These are phyloP conservation scores for Abramis brama DNA, from an alignment of 2,113 vertebrate species.

Conservation along the genomic window DNA sequence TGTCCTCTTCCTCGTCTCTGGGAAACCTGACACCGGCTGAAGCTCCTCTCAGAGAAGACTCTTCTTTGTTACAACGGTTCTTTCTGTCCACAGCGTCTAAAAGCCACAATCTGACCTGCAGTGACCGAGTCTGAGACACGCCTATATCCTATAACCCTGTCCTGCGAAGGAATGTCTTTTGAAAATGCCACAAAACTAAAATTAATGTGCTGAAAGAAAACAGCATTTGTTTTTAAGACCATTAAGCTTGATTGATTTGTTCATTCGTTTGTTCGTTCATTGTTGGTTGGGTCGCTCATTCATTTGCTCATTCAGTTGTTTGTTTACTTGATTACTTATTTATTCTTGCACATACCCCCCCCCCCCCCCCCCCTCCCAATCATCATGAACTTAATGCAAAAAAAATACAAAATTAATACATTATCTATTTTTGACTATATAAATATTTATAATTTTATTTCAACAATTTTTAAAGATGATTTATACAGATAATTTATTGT, in stretches of 20 bases:
- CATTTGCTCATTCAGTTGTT: too few species aligned
- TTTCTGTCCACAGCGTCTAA: not conserved
- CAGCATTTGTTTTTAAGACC: not conserved
- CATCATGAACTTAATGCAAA: not conserved
- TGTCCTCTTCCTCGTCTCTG: conserved; percentile 4
- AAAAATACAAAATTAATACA: not conserved
- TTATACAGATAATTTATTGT: not conserved
- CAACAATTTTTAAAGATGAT: not conserved
- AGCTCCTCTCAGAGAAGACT: conserved; percentile 7
- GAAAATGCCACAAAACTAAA: not conserved
- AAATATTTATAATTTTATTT: not conserved
- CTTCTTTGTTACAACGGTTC: conserved; percentile 13
- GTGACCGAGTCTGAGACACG: conserved; percentile 29
- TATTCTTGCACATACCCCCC: not conserved
- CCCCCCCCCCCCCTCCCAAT: too few species aligned
- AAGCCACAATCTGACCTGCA: conserved; percentile 3
- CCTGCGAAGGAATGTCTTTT: conserved; percentile 21
- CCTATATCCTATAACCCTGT: conserved; percentile 35
- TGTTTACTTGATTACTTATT: too few species aligned
- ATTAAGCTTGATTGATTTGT: too few species aligned
- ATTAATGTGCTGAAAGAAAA: not conserved
- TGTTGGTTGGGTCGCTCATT: too few species aligned
- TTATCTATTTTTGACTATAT: not conserved
- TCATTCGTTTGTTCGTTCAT: too few species aligned
- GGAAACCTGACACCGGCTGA: conserved; percentile 11